Conservation (phyloP, 2,797 vertebrate genomes). For the Cuculus canorus region DNA sequence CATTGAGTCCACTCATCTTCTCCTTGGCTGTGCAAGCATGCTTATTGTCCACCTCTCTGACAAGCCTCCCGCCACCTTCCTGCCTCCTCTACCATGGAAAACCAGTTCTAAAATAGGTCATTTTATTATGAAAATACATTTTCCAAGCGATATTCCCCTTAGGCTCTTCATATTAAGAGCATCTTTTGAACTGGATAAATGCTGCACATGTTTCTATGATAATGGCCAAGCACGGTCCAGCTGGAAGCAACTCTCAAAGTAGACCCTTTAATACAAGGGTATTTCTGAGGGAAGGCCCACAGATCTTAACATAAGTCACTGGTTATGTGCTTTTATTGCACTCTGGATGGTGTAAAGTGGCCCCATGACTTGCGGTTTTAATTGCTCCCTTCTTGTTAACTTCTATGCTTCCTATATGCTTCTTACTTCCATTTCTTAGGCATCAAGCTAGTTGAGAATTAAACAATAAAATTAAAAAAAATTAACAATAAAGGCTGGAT, state of each 20-base stretch:
- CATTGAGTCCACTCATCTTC: background rate
- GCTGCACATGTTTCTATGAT: background rate
- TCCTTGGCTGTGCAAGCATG: background rate
- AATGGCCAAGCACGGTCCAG: background rate
- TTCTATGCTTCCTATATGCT: background rate
- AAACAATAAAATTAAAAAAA: too few relatives aligned
- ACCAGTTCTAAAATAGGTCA: slow-evolving; percentile 35
- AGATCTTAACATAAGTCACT: background rate
- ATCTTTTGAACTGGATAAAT: slow-evolving; percentile 22
- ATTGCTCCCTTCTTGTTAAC: background rate
- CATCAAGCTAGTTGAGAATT: background rate
- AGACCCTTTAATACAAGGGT: background rate
- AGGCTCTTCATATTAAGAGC: background rate
- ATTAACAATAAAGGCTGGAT: background rate
- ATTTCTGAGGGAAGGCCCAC: background rate
- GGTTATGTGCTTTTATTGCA: background rate
- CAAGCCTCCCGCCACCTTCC: slow-evolving; percentile 3
- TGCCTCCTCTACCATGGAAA: slow-evolving; percentile 12
- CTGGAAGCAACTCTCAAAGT: background rate
- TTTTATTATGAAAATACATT: slow-evolving; percentile 32
- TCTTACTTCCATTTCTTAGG: background rate
- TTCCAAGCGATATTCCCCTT: slow-evolving; percentile 21
- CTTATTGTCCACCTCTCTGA: background rate
- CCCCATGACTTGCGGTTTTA: background rate
- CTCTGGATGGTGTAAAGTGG: background rate